Percentiles rank a stretch among this genome's conserved stretches.
phyloP scores from a whole-genome alignment of 2,888 invertebrate genomes.

The Cheilosia grossa region DNA sequence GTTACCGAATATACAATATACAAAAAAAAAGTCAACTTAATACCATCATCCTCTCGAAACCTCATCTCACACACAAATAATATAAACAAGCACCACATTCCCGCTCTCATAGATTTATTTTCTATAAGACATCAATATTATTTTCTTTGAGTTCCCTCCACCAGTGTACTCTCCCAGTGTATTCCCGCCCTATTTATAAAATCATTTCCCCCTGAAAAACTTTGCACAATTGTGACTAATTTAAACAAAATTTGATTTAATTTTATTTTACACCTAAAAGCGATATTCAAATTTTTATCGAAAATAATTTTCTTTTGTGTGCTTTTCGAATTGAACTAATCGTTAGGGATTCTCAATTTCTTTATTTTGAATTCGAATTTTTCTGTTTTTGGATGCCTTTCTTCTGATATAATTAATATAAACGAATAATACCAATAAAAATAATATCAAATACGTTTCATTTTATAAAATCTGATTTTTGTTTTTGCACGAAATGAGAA shows the following conservation, averaged over 20 bases:
- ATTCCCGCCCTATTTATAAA: background rate
- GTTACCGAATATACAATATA: conserved; percentile 42
- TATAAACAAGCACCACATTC: conserved; percentile 16
- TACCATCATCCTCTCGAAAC: conserved; percentile 52
- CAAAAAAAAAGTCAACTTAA: conserved; percentile 31
- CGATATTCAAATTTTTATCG: conserved; percentile 12
- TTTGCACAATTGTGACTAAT: conserved; percentile 52
- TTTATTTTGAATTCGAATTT: conserved; percentile 17
- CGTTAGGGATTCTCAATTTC: conserved; percentile 5
- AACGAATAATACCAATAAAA: conserved; percentile 21
- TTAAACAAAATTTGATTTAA: conserved; percentile 11
- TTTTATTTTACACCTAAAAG: conserved; percentile 24
- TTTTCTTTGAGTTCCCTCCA: conserved; percentile 20
- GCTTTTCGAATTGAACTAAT: conserved; percentile 37
- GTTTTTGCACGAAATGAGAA: conserved; percentile 68
- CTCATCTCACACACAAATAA: conserved; percentile 31
- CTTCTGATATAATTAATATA: background rate
- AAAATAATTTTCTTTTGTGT: background rate
- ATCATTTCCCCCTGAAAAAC: background rate
- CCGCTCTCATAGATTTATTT: conserved; percentile 18
- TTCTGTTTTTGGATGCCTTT: conserved; percentile 16
- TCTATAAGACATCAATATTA: conserved; percentile 4
- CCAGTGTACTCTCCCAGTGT: conserved; percentile 13
- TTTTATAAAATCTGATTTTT: conserved; percentile 35
- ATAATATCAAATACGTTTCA: conserved; percentile 48